Conservation (phyloP, 2,888 invertebrate species). For the Salticus scenicus region DNA sequence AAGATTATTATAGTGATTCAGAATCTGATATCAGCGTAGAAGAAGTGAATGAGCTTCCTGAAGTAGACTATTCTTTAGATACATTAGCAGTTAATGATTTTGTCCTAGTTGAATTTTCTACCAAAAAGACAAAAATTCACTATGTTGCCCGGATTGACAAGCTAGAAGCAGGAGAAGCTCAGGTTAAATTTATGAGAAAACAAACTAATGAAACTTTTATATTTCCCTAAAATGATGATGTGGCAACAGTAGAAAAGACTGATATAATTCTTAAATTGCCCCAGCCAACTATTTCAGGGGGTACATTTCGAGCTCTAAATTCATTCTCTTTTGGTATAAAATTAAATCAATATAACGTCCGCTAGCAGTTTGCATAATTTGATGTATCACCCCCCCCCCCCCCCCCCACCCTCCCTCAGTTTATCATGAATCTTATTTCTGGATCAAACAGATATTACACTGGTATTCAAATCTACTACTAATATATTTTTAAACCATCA, state of each 20-base stretch:
- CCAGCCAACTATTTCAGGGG: background rate
- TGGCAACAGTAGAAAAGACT: slow-evolving; percentile 7
- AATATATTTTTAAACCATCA: background rate
- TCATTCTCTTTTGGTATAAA: background rate
- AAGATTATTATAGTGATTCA: slow-evolving; percentile 9
- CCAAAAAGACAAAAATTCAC: slow-evolving; percentile 21
- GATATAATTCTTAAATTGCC: slow-evolving; percentile 26
- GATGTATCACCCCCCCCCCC: too few relatives aligned
- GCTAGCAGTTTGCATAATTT: background rate
- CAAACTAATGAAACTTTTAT: slow-evolving; percentile 11
- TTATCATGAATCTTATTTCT: too few relatives aligned
- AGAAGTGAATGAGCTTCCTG: too few relatives aligned
- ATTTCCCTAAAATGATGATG: slow-evolving; percentile 16
- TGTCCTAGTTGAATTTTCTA: slow-evolving; percentile 21
- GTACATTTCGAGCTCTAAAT: background rate
- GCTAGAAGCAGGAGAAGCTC: background rate
- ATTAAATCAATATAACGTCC: background rate
- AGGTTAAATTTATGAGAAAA: slow-evolving; percentile 19
- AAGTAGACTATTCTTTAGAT: slow-evolving; percentile 2
- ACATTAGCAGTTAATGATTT: slow-evolving; percentile 21
- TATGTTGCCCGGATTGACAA: slow-evolving; percentile 4
- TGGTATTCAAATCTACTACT: background rate
- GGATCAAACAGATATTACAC: background rate
- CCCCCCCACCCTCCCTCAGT: too few relatives aligned
- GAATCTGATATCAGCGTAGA: background rate